Conservation (phyloP, 2,797 vertebrate genomes). For the Lepilemur ruficaudatus region DNA sequence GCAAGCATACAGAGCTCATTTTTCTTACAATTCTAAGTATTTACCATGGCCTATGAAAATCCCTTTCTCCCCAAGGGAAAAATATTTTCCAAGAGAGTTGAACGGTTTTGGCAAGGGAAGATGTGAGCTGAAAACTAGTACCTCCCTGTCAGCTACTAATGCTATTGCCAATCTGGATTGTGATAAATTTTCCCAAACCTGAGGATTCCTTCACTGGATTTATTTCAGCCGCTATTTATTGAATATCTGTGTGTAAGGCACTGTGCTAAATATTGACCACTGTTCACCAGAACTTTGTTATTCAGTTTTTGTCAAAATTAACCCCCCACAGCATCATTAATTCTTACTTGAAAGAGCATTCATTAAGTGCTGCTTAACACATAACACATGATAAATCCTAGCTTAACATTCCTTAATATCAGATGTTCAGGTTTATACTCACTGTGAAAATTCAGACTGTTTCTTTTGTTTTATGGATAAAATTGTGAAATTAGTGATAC, state of each 20-base stretch:
- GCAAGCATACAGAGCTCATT: not conserved
- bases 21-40: constrained; percentile 16
- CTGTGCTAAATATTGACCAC: not conserved
- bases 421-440: not conserved
- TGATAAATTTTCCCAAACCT: not conserved
- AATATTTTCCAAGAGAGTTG: constrained; percentile 16
- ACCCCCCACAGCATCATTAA: not conserved
- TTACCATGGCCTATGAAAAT: not conserved
- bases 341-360: not conserved
- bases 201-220: not conserved
- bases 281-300: not conserved
- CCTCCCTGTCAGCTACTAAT: not conserved
- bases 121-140: not conserved
- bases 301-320: not conserved
- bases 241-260: not conserved
- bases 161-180: not conserved
- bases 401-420: not conserved
- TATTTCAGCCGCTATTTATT: not conserved
- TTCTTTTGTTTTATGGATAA: constrained; percentile 11
- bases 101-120: not conserved
- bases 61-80: not conserved
- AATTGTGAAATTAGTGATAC: constrained; percentile 26
- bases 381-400: not conserved
- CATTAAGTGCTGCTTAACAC: not conserved
- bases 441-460: constrained; percentile 19